Conservation (phyloP, 2,113 vertebrate genomes). For the Upupa epops region DNA sequence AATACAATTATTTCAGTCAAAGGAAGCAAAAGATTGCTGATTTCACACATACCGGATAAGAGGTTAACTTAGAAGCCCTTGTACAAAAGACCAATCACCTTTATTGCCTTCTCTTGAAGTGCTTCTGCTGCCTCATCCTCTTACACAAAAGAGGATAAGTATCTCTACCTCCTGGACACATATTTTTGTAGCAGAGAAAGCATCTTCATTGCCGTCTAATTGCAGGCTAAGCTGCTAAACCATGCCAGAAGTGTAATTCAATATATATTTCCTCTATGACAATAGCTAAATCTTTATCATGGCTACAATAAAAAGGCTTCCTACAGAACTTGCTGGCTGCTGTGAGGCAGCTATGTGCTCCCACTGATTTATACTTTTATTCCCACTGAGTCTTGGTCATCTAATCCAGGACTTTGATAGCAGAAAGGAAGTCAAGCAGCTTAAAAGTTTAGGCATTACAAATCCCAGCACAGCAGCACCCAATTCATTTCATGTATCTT, state of each 20-base stretch:
- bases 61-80: not conserved
- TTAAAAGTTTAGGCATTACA: conserved; percentile 56
- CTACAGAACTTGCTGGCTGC: not conserved
- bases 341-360: not conserved
- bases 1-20: not conserved
- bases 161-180: not conserved
- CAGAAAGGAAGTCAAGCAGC: conserved; percentile 29
- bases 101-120: not conserved
- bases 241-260: not conserved
- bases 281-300: not conserved
- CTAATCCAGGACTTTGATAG: conserved; percentile 37
- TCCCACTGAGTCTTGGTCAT: not conserved
- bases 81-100: not conserved
- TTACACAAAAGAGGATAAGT: not conserved
- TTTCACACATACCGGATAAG: not conserved
- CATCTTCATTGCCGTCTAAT: not conserved
- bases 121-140: not conserved
- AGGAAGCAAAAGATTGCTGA: not conserved
- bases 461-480: conserved; percentile 25
- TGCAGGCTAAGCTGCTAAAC: not conserved
- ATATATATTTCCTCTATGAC: not conserved
- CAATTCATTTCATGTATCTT: conserved; percentile 49
- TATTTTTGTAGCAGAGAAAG: not conserved
- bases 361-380: conserved; percentile 32
- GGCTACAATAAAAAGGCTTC: not conserved